Conservation (phyloP, 1,140 invertebrate genomes). For the Melipona quadrifasciata region DNA sequence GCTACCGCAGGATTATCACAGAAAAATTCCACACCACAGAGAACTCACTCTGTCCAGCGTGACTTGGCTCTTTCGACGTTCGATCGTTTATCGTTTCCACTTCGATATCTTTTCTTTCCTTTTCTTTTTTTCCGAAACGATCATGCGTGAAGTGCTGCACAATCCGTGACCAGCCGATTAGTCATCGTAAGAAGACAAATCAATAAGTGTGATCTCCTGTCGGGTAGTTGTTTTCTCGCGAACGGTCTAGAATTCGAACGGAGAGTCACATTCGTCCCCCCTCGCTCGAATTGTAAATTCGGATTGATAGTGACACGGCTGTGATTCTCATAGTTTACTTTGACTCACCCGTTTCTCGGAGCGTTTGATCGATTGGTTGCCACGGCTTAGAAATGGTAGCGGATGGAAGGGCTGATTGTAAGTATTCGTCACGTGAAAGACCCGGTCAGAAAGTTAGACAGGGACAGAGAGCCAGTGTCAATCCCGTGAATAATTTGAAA, state of each 20-base stretch:
- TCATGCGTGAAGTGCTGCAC: background rate
- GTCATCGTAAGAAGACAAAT: constrained; percentile 30
- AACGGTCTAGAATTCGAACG: too few species aligned
- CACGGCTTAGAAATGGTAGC: constrained; percentile 47
- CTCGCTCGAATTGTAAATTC: constrained; percentile 13
- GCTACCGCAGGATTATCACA: background rate
- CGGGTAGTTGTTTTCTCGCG: background rate
- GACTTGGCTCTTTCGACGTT: background rate
- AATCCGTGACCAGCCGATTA: constrained; percentile 2
- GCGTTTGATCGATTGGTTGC: background rate
- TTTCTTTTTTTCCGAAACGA: background rate
- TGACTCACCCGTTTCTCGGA: background rate
- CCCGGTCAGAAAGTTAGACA: constrained; percentile 28
- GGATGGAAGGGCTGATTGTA: constrained; percentile 36
- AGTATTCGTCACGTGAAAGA: constrained; percentile 55
- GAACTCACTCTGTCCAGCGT: background rate
- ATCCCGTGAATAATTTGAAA: constrained; percentile 55
- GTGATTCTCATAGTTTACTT: background rate
- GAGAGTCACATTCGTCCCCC: background rate
- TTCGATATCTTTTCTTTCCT: too few species aligned
- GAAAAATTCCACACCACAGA: background rate
- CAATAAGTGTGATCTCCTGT: background rate
- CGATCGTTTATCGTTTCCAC: background rate
- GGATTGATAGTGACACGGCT: constrained; percentile 16
- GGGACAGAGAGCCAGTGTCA: constrained; percentile 40